Conservation (phyloP, 1,140 invertebrate species). For the Drosophila prosaltans region DNA sequence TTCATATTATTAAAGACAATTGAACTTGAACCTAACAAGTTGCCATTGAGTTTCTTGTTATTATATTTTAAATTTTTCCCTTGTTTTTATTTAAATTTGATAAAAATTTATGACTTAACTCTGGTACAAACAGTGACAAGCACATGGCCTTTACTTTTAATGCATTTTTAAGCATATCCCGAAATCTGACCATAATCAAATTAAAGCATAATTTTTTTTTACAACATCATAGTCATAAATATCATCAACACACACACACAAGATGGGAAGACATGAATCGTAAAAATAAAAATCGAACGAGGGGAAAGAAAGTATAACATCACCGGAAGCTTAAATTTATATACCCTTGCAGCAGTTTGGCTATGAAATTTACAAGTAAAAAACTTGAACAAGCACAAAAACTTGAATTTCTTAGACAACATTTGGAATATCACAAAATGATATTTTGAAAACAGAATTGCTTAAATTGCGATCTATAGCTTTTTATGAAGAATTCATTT, state of each 20-base stretch:
- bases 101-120: slow-evolving; percentile 1
- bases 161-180: slow-evolving; percentile 57
- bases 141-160: slow-evolving; percentile 51
- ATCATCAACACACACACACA: slow-evolving; percentile 38
- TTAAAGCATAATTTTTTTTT: slow-evolving; percentile 82
- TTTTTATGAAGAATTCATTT: no score
- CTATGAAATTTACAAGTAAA: no score
- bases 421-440: no score
- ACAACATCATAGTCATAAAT: slow-evolving; percentile 80
- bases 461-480: no score
- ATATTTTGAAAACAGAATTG: no score
- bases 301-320: background rate
- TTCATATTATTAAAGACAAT: no score
- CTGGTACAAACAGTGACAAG: slow-evolving; percentile 12
- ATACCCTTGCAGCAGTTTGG: background rate
- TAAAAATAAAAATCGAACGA: slow-evolving; percentile 29
- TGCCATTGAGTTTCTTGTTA: no score
- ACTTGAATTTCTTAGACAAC: no score
- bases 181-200: slow-evolving; percentile 77
- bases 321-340: slow-evolving; percentile 7
- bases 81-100: background rate
- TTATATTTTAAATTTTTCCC: background rate
- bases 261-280: slow-evolving; percentile 61
- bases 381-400: no score
- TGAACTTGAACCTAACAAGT: no score